Conservation (phyloP, 2,113 vertebrate species). For the Pavo muticus region DNA sequence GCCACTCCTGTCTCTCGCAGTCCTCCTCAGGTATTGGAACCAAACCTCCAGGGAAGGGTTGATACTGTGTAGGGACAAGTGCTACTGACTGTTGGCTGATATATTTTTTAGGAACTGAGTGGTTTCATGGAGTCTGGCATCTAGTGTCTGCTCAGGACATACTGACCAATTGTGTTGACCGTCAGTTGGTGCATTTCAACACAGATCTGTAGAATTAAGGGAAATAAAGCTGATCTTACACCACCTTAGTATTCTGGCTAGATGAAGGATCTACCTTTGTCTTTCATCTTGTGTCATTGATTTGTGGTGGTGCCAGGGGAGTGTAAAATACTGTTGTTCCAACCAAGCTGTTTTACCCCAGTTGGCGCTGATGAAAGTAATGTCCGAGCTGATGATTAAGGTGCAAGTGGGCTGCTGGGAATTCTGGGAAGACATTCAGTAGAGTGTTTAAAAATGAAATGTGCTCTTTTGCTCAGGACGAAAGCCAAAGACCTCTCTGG, state of each 20-base stretch:
- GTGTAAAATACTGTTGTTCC: background rate
- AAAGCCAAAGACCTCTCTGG: conserved; percentile 12
- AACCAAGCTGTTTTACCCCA: background rate
- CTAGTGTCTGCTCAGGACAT: background rate
- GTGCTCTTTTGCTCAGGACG: background rate
- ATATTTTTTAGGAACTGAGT: background rate
- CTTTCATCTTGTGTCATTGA: background rate
- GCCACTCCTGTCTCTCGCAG: conserved; percentile 36
- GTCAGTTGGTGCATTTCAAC: background rate
- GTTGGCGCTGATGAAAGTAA: background rate
- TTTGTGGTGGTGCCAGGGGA: background rate
- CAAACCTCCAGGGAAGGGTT: background rate
- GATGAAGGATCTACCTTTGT: background rate
- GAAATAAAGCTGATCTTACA: background rate
- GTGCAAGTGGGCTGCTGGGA: background rate
- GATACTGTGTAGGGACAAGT: rapidly evolving
- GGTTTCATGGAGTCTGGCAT: background rate
- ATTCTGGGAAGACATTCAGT: background rate
- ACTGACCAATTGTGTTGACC: background rate
- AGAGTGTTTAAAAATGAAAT: background rate
- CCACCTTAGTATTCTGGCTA: background rate
- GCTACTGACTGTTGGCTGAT: background rate
- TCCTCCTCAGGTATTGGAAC: conserved; percentile 47
- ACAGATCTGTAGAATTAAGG: background rate
- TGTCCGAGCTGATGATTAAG: background rate